Evolutionary conservation across 2,888 invertebrate genomes (phyloP), one percentile per base, ranked within the genome.

Genomic region (Terebella lapidaria): DNA sequence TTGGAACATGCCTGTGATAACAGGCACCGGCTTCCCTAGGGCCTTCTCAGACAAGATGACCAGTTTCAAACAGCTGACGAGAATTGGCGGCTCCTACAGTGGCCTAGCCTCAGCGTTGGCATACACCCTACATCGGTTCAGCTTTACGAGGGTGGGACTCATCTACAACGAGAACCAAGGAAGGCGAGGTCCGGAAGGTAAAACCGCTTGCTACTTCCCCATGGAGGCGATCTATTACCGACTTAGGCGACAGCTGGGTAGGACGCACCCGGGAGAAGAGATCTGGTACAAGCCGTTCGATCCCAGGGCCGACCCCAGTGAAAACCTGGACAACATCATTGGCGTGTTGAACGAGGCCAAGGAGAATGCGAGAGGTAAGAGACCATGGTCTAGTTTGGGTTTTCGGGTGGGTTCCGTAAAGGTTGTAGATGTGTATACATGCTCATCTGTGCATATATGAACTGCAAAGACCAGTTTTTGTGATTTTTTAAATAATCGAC

Each of bases 1-100:
- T 77, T 93, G 93, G 93, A 91, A 92, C 77, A 89, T 90, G 0
- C 93, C 93, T 0, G 90, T 94, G 68, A 90, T 93, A 70, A 93
- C 92, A n/a, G 73, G 74, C 2, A 78, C 76, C 1, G 79, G 76
- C 2, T 59, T 74, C 24, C 77, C 74, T 1, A 60, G 66, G 3
- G 75, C 72, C 4, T 80, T 80, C 59, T 66, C 57, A 22, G 67
- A 76, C 52, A 74, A 77, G 53, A 66, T 61, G 26, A 26, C 35
- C 53, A 73, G 88, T 58, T 94, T 88, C 78, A 86, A 86, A 24
- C 89, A 90, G 0, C 83, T 94, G 64, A 94, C 92, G 1, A 68
- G 77, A 10, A 70, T 78, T 0, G 67, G 69, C 52, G 76, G 73
- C 1, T 67, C 74, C 1, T 76, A 74, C 63, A 67, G 66, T 18